Conservation (phyloP, 2,113 vertebrate species). For the Amblyornis subalaris region DNA sequence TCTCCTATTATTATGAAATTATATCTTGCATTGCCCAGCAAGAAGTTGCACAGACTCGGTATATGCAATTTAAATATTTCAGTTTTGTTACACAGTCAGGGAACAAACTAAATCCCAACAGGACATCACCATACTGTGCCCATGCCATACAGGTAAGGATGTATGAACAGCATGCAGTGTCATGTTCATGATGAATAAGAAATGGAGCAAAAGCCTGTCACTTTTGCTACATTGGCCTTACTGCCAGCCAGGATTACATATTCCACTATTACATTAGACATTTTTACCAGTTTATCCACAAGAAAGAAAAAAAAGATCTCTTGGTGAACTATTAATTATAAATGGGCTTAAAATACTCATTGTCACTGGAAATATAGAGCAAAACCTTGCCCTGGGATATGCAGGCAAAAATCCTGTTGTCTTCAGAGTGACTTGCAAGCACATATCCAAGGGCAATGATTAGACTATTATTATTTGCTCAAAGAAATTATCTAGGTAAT, state of each 20-base stretch:
- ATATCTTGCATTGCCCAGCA: neutral
- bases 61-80: neutral
- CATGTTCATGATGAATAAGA: neutral
- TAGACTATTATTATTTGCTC: neutral
- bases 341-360: neutral
- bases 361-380: neutral
- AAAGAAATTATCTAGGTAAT: slow-evolving; percentile 25
- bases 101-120: neutral
- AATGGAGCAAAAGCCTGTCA: neutral
- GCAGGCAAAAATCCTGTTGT: neutral
- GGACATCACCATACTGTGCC: neutral
- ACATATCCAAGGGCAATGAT: neutral
- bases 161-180: neutral
- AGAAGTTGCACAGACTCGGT: neutral
- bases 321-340: neutral
- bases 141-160: neutral
- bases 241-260: neutral
- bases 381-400: slow-evolving; percentile 16
- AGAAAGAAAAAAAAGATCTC: neutral
- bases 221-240: neutral
- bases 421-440: neutral
- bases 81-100: neutral
- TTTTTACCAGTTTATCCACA: neutral
- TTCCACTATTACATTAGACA: neutral
- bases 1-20: neutral